These are phyloP conservation scores for Lasioglossum leucozonium DNA, from an alignment of 2,888 invertebrate genomes.

Conservation along the genomic window DNA sequence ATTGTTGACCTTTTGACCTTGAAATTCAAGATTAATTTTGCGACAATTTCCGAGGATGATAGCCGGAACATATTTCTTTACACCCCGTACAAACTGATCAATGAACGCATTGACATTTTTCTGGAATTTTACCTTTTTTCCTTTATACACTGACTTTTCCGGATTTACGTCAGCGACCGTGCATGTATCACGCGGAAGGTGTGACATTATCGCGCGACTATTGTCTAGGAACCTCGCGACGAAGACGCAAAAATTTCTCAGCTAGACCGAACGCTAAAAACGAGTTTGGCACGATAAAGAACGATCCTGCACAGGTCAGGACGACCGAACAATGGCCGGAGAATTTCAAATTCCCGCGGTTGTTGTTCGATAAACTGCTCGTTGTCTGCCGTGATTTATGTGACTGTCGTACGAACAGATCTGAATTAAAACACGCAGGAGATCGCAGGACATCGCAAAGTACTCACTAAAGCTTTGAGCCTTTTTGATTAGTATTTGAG, in stretches of 20 bases:
- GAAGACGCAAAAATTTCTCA: neutral
- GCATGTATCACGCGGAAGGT: neutral
- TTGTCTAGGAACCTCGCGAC: slow-evolving; percentile 1
- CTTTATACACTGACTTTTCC: too few species aligned
- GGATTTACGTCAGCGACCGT: too few species aligned
- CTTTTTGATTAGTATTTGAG: neutral
- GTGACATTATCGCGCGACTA: slow-evolving; percentile 27
- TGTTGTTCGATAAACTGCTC: slow-evolving; percentile 33
- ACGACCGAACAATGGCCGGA: slow-evolving; percentile 30
- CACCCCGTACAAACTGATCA: too few species aligned
- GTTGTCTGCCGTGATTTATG: slow-evolving; percentile 24
- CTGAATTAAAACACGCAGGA: slow-evolving; percentile 31
- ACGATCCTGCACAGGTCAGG: slow-evolving; percentile 8
- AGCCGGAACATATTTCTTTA: too few species aligned
- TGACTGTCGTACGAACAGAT: neutral
- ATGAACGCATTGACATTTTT: too few species aligned
- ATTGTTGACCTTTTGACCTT: too few species aligned
- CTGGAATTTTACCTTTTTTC: too few species aligned
- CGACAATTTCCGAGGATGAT: too few species aligned
- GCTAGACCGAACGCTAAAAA: neutral
- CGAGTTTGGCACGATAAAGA: slow-evolving; percentile 16
- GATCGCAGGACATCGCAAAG: neutral
- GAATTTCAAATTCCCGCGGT: slow-evolving; percentile 35
- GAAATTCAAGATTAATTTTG: too few species aligned
- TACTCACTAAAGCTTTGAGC: neutral